Conservation (phyloP, 2,113 vertebrate genomes). For the Erpornis zantholeuca region DNA sequence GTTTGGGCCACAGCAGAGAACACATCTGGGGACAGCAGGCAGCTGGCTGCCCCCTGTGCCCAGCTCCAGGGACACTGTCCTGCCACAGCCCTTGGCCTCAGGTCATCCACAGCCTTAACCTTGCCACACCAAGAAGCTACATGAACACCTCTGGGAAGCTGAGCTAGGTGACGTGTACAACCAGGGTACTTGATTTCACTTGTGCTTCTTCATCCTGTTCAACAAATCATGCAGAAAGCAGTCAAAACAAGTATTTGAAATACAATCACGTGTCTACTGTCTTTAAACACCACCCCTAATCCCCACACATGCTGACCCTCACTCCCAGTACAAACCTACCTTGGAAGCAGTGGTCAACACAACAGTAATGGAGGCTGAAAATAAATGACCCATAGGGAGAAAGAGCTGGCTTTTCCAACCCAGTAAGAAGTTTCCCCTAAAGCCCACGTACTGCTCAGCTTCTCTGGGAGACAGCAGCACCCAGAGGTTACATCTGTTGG, state of each 20-base stretch:
- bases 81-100: background rate
- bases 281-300: background rate
- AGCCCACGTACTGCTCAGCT: background rate
- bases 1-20: background rate
- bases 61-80: background rate
- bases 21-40: background rate
- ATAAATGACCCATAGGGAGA: background rate
- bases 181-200: background rate
- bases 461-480: background rate
- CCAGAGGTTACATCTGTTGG: background rate
- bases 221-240: background rate
- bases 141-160: background rate
- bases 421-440: background rate
- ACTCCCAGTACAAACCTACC: background rate
- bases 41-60: background rate
- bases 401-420: background rate
- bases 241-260: background rate
- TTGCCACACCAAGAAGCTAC: background rate
- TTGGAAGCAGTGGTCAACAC: background rate
- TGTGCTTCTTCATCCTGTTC: background rate
- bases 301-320: rapidly evolving
- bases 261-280: rapidly evolving
- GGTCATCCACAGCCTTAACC: background rate
- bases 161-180: background rate
- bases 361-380: background rate